Evolutionary conservation across 92 coral and sea anemone species (phyloP).

Genomic region (Micromussa lordhowensis): DNA sequence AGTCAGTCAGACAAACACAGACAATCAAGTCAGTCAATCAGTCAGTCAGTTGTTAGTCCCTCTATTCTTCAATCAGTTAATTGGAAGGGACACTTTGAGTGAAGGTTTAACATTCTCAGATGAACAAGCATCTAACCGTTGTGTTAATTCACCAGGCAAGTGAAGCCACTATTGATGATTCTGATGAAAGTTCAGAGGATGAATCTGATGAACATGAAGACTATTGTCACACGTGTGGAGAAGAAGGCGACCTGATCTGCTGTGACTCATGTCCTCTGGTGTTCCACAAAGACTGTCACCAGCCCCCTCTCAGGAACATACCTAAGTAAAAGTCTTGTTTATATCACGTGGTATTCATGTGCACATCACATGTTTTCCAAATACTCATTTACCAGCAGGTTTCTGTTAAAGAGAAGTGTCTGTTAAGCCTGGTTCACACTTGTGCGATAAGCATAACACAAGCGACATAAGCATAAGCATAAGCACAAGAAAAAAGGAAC

Average conservation of each 20-base stretch:
- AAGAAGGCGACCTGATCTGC: slow-evolving; percentile 87
- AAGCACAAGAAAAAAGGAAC: too few relatives aligned
- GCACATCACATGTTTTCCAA: not conserved
- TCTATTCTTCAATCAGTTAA: not conserved
- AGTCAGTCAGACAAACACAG: too few relatives aligned
- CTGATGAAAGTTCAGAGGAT: slow-evolving; percentile 20
- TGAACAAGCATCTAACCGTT: not conserved
- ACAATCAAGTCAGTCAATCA: too few relatives aligned
- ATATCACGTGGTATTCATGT: not conserved
- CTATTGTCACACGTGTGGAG: slow-evolving; percentile 85
- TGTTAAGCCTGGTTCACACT: too few relatives aligned
- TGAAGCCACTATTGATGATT: slow-evolving; percentile 25
- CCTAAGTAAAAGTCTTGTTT: slow-evolving; percentile 74
- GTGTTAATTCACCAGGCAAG: slow-evolving; percentile 11
- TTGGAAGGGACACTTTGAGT: not conserved
- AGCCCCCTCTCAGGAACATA: slow-evolving; percentile 85
- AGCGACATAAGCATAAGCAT: too few relatives aligned
- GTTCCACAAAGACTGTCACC: slow-evolving; percentile 91
- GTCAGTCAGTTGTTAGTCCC: too few relatives aligned
- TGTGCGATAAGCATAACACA: too few relatives aligned
- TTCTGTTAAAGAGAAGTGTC: too few relatives aligned
- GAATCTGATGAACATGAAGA: slow-evolving; percentile 76
- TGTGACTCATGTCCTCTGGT: slow-evolving; percentile 96
- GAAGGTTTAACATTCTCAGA: not conserved
- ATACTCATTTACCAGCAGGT: not conserved